phyloP scores from a whole-genome alignment of 37 sponge, comb jelly and placozoan species.

The Spongia lamella region DNA sequence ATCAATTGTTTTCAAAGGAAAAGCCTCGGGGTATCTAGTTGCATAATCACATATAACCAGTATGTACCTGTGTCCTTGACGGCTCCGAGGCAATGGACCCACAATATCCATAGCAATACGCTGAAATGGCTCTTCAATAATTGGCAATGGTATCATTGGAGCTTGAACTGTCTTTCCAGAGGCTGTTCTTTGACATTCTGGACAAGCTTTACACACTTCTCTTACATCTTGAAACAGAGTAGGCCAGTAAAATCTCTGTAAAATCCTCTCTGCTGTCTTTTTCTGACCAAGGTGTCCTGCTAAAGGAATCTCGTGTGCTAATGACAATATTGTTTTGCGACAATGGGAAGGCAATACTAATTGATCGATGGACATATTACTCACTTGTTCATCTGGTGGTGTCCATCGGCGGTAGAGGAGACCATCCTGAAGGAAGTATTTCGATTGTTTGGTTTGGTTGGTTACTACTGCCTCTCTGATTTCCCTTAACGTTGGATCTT shows the following conservation, averaged over 20 bases:
- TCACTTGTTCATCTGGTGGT: slow-evolving; percentile 8
- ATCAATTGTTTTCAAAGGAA: slow-evolving; percentile 41
- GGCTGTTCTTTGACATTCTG: slow-evolving; percentile 28
- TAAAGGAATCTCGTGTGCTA: slow-evolving; percentile 45
- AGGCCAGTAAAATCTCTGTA: slow-evolving; percentile 55
- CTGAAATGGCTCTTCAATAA: slow-evolving; percentile 54
- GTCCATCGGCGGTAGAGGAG: slow-evolving; percentile 23
- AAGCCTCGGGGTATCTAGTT: slow-evolving; percentile 60
- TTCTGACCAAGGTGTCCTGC: slow-evolving; percentile 52
- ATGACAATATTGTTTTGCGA: slow-evolving; percentile 8
- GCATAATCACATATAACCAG: slow-evolving; percentile 62
- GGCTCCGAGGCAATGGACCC: slow-evolving; percentile 50
- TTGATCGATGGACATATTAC: slow-evolving; percentile 27
- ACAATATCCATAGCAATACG: slow-evolving; percentile 75
- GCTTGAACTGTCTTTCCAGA: slow-evolving; percentile 8
- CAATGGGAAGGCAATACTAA: slow-evolving; percentile 44
- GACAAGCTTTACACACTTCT: slow-evolving; percentile 47
- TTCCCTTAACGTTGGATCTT: slow-evolving; percentile 17
- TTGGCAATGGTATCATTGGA: slow-evolving; percentile 60
- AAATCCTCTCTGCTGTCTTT: slow-evolving; percentile 54
- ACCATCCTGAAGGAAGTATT: too few relatives aligned
- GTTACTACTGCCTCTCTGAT: not conserved
- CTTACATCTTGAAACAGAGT: slow-evolving; percentile 33
- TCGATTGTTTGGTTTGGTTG: too few relatives aligned
- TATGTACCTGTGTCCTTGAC: slow-evolving; percentile 37